Evolutionary conservation across 2,797 vertebrate species (phyloP).

Genomic region (Psittacula derbiana): DNA sequence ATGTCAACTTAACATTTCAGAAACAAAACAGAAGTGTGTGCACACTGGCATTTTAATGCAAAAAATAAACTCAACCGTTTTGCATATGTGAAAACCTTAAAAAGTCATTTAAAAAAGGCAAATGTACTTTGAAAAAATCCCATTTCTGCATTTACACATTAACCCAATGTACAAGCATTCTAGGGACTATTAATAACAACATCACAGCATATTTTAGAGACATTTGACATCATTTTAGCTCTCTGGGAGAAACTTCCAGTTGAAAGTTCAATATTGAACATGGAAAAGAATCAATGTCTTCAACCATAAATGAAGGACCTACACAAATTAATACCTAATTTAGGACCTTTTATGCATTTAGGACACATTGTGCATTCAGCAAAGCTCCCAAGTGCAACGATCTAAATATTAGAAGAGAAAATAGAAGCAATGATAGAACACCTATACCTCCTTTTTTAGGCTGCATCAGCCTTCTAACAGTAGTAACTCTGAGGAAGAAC

Average conservation of each 20-base stretch:
- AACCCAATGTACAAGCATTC: not conserved
- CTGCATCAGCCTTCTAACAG: not conserved
- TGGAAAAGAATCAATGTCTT: slow-evolving; percentile 15
- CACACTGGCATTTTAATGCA: not conserved
- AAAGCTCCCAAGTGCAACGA: not conserved
- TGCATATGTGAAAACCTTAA: not conserved
- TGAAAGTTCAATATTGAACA: slow-evolving; percentile 8
- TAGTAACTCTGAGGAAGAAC: not conserved
- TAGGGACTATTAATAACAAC: slow-evolving; percentile 15
- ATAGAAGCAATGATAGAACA: not conserved
- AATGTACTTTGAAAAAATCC: not conserved
- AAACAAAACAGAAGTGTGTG: not conserved
- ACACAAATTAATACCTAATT: slow-evolving; percentile 9
- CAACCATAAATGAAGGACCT: not conserved
- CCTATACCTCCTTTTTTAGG: not conserved
- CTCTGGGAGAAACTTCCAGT: not conserved
- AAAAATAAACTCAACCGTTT: not conserved
- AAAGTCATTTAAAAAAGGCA: not conserved
- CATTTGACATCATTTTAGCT: not conserved
- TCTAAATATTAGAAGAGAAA: not conserved
- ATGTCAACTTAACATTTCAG: not conserved
- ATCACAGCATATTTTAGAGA: not conserved
- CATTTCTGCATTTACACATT: not conserved
- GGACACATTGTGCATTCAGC: not conserved
- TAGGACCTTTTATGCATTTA: not conserved